Base-by-base conservation (phyloP, 2,888 invertebrate genomes). In the Habroteleia sp. region DNA sequence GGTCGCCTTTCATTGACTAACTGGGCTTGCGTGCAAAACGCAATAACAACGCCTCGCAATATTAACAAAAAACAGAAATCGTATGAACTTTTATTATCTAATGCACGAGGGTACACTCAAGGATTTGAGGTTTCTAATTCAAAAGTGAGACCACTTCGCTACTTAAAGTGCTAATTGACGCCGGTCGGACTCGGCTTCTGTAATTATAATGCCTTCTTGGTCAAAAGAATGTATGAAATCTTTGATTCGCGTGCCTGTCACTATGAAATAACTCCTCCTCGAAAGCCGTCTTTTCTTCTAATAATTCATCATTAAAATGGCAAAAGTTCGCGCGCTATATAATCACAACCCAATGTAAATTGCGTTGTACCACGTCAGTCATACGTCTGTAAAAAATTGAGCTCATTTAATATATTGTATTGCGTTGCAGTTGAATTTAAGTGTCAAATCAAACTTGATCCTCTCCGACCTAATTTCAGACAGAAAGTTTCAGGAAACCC, bases 21-120 rank as follows among this genome's bases (percentile, higher is more conserved):
- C 2, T 8, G 6, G 11, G 48, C 5, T 62, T 20, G 69, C 69
- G 60, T 69, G 69, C 44, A 13, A n/a, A 10, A 39, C 25, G 20
- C 17, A 50, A 71, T 41, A 58, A n/a, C 23, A 33, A 6, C 29
- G 29, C 1, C 25, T 25, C 25, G 5, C 13, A 37, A 68, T 31
- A 52, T 3, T 10, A 23, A 37, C 20, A 31, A 66, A 37, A 71
- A 66, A 50, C 31, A 39, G 35, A 13, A 37, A 27, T 46, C 25
- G 52, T 7, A 41, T 13, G 66, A 80, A 80, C 77, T 81, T 82
- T 81, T 78, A 79, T 80, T 80, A 79, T 79, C 80, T 77, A 78
- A 58, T 66, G 72, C 54, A 75, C n/a, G n/a, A 77, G 72, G 65
- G 65, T 48, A 41, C 23, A 79, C 77, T 79, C 76, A 66, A 77